These are phyloP conservation scores for Drosophila conformis DNA, from an alignment of 2,888 invertebrate genomes.

Conservation along the genomic window DNA sequence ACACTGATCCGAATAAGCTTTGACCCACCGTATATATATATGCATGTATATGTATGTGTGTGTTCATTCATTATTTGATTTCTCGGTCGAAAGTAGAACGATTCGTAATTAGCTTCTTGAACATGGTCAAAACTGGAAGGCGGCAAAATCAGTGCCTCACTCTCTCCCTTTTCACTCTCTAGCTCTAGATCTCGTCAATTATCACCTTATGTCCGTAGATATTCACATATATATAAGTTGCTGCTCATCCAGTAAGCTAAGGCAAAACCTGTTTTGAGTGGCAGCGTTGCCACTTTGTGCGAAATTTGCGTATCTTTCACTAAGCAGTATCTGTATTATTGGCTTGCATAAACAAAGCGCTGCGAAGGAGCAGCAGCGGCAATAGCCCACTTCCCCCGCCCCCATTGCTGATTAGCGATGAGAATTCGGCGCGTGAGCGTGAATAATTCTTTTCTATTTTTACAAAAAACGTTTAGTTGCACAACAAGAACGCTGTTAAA, in stretches of 20 bases:
- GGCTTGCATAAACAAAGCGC: slow-evolving; percentile 26
- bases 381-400: slow-evolving; percentile 3
- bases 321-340: slow-evolving; percentile 20
- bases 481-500: not conserved
- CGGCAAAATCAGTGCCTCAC: slow-evolving; percentile 9
- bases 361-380: slow-evolving; percentile 8
- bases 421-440: slow-evolving; percentile 28
- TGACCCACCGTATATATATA: too few species aligned
- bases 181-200: too few species aligned
- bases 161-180: slow-evolving; percentile 4
- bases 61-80: slow-evolving; percentile 72
- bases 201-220: not conserved
- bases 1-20: too few species aligned
- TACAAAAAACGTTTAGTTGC: not conserved
- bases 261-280: slow-evolving; percentile 60
- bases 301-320: slow-evolving; percentile 54
- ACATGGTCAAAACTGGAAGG: slow-evolving; percentile 36
- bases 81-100: slow-evolving; percentile 62
- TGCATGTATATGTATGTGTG: slow-evolving; percentile 22
- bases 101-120: slow-evolving; percentile 43
- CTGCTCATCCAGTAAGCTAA: slow-evolving; percentile 43
- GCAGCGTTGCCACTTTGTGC: slow-evolving; percentile 69
- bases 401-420: slow-evolving; percentile 5
- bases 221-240: slow-evolving; percentile 24
- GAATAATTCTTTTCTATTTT: not conserved